These are phyloP conservation scores for Nasonovia ribisnigri DNA, from an alignment of 2,888 invertebrate genomes.

Conservation along the genomic window DNA sequence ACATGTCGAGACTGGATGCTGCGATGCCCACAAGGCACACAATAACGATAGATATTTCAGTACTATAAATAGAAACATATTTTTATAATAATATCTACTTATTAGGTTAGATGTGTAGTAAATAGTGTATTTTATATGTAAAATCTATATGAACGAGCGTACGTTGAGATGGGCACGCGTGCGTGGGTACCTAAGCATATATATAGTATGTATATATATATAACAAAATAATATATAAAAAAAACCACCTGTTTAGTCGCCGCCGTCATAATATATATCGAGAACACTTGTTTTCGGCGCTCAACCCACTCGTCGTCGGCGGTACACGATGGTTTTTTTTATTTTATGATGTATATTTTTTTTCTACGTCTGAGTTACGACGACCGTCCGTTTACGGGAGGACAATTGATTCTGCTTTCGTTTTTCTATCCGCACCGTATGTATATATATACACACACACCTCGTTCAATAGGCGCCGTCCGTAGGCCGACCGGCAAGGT, in stretches of 20 bases:
- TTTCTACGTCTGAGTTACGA: conserved; percentile 31
- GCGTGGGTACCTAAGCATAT: not conserved
- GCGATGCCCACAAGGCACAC: not conserved
- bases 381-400: conserved; percentile 42
- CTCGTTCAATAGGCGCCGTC: conserved; percentile 35
- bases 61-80: not conserved
- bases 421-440: conserved; percentile 10
- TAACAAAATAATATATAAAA: not conserved
- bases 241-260: conserved; percentile 29
- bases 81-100: not conserved
- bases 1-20: not conserved
- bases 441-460: not conserved
- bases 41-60: not conserved
- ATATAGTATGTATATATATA: not conserved
- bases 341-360: conserved; percentile 6
- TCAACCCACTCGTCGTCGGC: conserved; percentile 39
- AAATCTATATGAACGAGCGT: not conserved
- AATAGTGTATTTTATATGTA: not conserved
- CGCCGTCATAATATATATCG: conserved; percentile 2
- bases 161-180: not conserved
- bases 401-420: conserved; percentile 62
- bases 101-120: not conserved
- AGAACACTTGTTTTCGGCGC: conserved; percentile 45
- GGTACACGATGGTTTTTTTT: conserved; percentile 27
- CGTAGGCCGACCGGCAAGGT: conserved; percentile 60